Percentiles rank a stretch among this genome's conserved stretches.
Evolutionary conservation across 2,797 vertebrate genomes (phyloP).

Genomic region (Fringilla coelebs): DNA sequence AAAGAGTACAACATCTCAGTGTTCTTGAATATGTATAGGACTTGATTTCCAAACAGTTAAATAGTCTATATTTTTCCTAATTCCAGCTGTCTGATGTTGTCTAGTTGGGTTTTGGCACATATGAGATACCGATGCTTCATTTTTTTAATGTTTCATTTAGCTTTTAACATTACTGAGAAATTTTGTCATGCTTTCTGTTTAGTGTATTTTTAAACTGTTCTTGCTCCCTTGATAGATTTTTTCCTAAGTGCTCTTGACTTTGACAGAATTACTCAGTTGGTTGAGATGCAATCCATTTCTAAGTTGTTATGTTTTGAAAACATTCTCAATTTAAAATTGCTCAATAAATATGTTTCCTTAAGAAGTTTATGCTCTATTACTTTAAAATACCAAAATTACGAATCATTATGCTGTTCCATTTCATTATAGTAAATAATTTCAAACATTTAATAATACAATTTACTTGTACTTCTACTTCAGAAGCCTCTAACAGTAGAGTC

Average conservation of each 20-base stretch:
- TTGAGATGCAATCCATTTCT: not conserved
- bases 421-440: constrained; percentile 64
- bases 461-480: constrained; percentile 20
- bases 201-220: constrained; percentile 34
- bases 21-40: not conserved
- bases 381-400: constrained; percentile 40
- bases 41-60: not conserved
- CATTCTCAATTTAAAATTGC: constrained; percentile 21
- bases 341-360: constrained; percentile 30
- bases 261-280: not conserved
- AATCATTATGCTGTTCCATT: constrained; percentile 58
- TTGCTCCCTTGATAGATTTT: constrained; percentile 39
- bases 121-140: not conserved
- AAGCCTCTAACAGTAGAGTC: not conserved
- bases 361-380: constrained; percentile 43
- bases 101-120: not conserved
- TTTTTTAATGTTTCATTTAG: constrained; percentile 4
- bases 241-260: not conserved
- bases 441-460: constrained; percentile 47
- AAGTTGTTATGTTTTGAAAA: not conserved
- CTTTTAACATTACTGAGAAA: not conserved
- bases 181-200: constrained; percentile 17
- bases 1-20: rapidly evolving
- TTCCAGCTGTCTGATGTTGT: not conserved
- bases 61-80: not conserved